Evolutionary conservation across 2,888 invertebrate species (phyloP), one percentile per base, ranked within the genome.

Genomic region (Hemistola chrysoprasaria): DNA sequence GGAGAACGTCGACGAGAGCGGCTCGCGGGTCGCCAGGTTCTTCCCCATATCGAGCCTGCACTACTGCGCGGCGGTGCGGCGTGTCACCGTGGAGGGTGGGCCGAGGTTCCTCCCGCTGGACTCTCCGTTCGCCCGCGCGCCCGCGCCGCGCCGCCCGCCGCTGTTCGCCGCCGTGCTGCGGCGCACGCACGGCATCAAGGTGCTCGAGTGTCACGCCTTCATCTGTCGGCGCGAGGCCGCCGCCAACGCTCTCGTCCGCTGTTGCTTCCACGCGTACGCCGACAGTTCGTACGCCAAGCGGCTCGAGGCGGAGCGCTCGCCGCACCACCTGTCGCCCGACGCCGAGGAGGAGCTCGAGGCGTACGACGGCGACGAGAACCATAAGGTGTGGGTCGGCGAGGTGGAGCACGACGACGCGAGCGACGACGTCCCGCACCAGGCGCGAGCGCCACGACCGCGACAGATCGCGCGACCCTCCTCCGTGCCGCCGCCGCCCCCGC

Each of bases 171-270:
- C 98, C 62, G 98, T 99, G 49, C 90, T 99, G 60, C 92, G 99
- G 31, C 92, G 99, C 54, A 98, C 98, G 29, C 95, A 96, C 32
- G 99, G 99, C 36, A 98, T 99, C 62, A 98, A 98, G 85, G 98
- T 98, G 40, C 91, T 99, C 50, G 99, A 99, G 88, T 99, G 99
- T 89, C 99, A 99, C 88, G 98, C 98, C 51, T 99, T 99, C 84
- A 97, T 99, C 69, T 98, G 98, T 85, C 97, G 98, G 62, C 93
- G 97, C 41, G 97, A 98, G 79, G 95, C 97, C 73, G 98, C 99
- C 29, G 99, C 99, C 50, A 97, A 99, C 82, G 98, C 99, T 60
- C 92, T 99, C 70, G 98, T 98, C 52, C 92, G 97, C 62, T 98
- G 98, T 83, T 98, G 98, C 86, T 98, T 98, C 86, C 98, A 98